Base-by-base conservation (phyloP, 2,113 vertebrate genomes). In the Stegostoma tigrinum region DNA sequence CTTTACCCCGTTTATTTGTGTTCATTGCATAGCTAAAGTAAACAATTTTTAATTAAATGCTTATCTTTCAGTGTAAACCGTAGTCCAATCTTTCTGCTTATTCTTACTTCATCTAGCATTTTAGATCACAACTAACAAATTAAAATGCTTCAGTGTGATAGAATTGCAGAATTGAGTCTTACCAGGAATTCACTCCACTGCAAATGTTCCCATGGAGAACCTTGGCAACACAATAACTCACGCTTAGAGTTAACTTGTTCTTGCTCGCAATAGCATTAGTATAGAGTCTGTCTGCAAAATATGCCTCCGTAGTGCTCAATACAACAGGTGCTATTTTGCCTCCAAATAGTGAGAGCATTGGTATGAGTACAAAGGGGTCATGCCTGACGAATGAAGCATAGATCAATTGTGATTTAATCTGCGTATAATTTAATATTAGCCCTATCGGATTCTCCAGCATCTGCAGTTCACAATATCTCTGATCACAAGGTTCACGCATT, bases 161-260 rank as follows among this genome's bases (percentile, higher is more conserved):
- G 97, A 21, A 97, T 96, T 12, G 97, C 97, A 96, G 98, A 98
- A 96, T 97, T 97, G 0, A 95, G 96, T 61, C 96, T 98, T 0
- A 10, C 97, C 95, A 97, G 97, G 78, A 97, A 97, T 67, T 96
- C 80, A 91, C 96, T 85, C 5, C 78, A 96, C 15, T 98, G 98
- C 96, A 98, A 97, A 96, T 96, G 96, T 96, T 61, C 97, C 96
- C 97, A 97, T 3, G 98, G 97, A 91, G 96, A 97, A 38, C 96
- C 97, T 8, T 97, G 97, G 61, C 86, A 96, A 23, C 96, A 96
- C 95, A 97, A 97, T 89, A 61, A 95, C 67, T 95, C 95, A 0
- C 97, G 97, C 90, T 96, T 97, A 85, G 97, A 97, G 97, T 97
- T 98, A 95, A 78, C 1, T 7, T 42, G 67, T 67, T 67, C 80